Percentiles rank a stretch among this genome's conserved stretches.
Evolutionary conservation across 2,797 vertebrate genomes (phyloP).

Genomic region (Sebastes baramenuke): DNA sequence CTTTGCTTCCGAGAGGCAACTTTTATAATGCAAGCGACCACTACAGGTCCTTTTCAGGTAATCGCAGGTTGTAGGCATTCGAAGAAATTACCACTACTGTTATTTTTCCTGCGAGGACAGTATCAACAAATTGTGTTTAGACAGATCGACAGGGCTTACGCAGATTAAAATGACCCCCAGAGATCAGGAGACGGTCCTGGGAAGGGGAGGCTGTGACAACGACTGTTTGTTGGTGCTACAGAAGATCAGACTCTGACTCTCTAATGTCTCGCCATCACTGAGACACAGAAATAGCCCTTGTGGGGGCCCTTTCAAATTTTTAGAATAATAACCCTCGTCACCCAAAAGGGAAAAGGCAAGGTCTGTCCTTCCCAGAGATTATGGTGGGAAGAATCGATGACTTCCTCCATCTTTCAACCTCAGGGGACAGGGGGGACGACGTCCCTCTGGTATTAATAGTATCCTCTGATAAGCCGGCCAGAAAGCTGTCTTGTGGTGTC

Average conservation of each 20-base stretch:
- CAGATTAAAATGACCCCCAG: slow-evolving; percentile 12
- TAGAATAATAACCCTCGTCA: slow-evolving; percentile 71
- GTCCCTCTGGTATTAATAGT: slow-evolving; percentile 76
- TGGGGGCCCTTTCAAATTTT: slow-evolving; percentile 52
- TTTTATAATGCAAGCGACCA: neutral
- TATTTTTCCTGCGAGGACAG: neutral
- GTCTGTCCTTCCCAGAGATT: slow-evolving; percentile 76
- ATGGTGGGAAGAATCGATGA: slow-evolving; percentile 82
- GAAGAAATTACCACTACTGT: neutral
- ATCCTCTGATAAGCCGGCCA: slow-evolving; percentile 56
- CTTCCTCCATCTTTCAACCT: slow-evolving; percentile 75
- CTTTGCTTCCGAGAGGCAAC: neutral
- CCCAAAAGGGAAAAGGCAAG: slow-evolving; percentile 71
- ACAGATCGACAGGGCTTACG: neutral
- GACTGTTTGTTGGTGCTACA: slow-evolving; percentile 24
- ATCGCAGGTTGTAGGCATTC: neutral
- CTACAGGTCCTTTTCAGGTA: neutral
- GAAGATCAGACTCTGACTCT: neutral
- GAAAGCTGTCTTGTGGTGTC: slow-evolving; percentile 39
- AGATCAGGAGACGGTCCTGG: slow-evolving; percentile 18
- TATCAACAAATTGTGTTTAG: neutral
- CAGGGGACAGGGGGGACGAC: slow-evolving; percentile 58
- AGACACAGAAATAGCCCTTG: slow-evolving; percentile 70
- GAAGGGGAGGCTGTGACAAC: slow-evolving; percentile 8
- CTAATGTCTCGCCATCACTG: slow-evolving; percentile 1